Evolutionary conservation across 64 coral and sea anemone genomes (phyloP).

Genomic region (Montipora foliosa): DNA sequence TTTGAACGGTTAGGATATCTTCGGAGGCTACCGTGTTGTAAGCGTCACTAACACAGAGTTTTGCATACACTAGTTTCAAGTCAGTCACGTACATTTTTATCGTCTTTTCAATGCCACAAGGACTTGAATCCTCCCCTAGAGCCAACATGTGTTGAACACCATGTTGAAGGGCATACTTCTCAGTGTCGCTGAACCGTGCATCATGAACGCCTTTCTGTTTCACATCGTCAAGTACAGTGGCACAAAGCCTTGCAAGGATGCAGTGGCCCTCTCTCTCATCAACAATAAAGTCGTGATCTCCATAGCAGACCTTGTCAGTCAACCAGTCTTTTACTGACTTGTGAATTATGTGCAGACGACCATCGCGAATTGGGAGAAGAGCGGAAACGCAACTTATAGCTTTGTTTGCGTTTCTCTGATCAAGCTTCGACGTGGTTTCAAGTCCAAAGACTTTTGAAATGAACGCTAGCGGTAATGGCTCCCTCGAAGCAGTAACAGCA

Average conservation of each 20-base stretch:
- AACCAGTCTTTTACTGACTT: conserved; percentile 59
- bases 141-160: conserved; percentile 19
- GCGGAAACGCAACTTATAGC: not conserved
- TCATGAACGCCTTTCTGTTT: not conserved
- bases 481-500: conserved; percentile 13
- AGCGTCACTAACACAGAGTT: not conserved
- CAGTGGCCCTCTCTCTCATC: conserved; percentile 35
- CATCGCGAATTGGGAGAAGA: conserved; percentile 30
- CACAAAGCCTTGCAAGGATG: conserved; percentile 21
- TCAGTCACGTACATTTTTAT: not conserved
- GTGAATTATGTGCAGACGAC: conserved; percentile 30
- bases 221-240: not conserved
- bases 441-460: conserved; percentile 5
- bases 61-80: not conserved
- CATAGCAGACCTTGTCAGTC: not conserved
- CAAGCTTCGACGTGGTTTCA: not conserved
- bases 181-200: not conserved
- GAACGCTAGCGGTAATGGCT: conserved; percentile 37
- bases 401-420: not conserved
- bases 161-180: conserved; percentile 13
- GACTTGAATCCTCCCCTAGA: not conserved
- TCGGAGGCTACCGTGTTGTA: not conserved
- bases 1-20: not conserved
- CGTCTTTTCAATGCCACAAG: not conserved
- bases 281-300: conserved; percentile 24